Base-by-base conservation (phyloP, 2,888 invertebrate genomes). In the Protophormia terraenovae region DNA sequence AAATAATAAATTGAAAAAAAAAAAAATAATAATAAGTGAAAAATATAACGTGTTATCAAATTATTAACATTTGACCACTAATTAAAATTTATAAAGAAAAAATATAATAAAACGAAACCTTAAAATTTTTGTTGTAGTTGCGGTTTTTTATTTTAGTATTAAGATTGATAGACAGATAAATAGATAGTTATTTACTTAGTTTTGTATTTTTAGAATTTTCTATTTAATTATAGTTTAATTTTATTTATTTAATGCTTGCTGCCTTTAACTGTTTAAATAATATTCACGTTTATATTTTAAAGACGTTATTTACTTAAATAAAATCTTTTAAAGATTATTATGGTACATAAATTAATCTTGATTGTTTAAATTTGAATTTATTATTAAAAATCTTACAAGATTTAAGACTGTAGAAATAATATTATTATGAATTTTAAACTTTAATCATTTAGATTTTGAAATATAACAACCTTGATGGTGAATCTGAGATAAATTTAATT, bases 61-160 rank as follows among this genome's bases (percentile, higher is more conserved):
- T 75, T 66, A 60, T 84, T 77, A 76, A 71, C 84, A 80, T 80
- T 80, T 72, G 72, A 80, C 72, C 80, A 47, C 64, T 50, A 72
- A 76, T 76, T 72, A 62, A 38, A 62, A 35, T 24, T 71, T 60
- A 16, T 16, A 62, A 35, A 67, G 53, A 58, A n/a, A 41, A 55
- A n/a, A 22, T 47, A 66, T 41, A 53, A 38, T n/a, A 41, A 73
- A 71, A n/a, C 16, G 24, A 69, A 67, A 67, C 55, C 32, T 29
- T 14, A 47, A 16, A 60, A 69, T 69, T 24, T 58, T 47, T 47
- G 35, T 60, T 35, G 53, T 47, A 35, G 12, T 19, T 38, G n/a
- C n/a, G n/a, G n/a, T n/a, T n/a, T n/a, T n/a, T n/a, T n/a, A n/a
- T n/a, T n/a, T n/a, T n/a, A n/a, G n/a, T n/a, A n/a, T n/a, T n/a